A percentile compares a stretch with the other conserved stretches of the same genome.
Evolutionary conservation across 2,888 invertebrate species (phyloP).

Genomic region (Phlogophora meticulosa): DNA sequence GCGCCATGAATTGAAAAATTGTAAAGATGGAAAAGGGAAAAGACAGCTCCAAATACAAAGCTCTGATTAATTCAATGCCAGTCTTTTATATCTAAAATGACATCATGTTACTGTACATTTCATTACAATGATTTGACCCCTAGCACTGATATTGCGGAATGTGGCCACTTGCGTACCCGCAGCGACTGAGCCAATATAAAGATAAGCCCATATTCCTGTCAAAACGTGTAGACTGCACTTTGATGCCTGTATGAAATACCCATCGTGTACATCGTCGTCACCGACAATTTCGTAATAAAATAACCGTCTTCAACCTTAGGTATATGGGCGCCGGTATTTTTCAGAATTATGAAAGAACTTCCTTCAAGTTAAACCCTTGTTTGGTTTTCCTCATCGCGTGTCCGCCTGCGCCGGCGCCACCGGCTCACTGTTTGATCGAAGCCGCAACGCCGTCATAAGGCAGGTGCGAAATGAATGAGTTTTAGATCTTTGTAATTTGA

Average conservation of each 20-base stretch:
- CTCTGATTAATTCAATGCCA: neutral
- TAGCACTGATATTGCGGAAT: slow-evolving; percentile 26
- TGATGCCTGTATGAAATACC: slow-evolving; percentile 25
- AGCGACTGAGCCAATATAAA: slow-evolving; percentile 30
- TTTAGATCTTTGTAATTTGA: slow-evolving; percentile 44
- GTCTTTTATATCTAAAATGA: slow-evolving; percentile 5
- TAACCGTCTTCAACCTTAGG: slow-evolving; percentile 3
- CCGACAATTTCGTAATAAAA: slow-evolving; percentile 29
- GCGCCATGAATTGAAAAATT: too few species aligned
- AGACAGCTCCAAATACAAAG: neutral
- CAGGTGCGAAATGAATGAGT: slow-evolving; percentile 57
- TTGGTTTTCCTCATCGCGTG: slow-evolving; percentile 40
- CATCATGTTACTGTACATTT: slow-evolving; percentile 21
- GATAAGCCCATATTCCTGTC: slow-evolving; percentile 37
- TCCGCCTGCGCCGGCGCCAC: neutral
- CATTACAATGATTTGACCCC: slow-evolving; percentile 19
- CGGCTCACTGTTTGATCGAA: neutral
- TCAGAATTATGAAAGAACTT: slow-evolving; percentile 36
- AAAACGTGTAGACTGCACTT: neutral
- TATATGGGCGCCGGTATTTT: slow-evolving; percentile 15
- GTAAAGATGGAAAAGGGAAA: too few species aligned
- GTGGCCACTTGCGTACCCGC: slow-evolving; percentile 23
- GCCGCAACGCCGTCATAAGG: slow-evolving; percentile 39
- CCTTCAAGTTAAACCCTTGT: slow-evolving; percentile 24
- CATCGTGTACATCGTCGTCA: slow-evolving; percentile 3